phyloP scores from a whole-genome alignment of 1,140 invertebrate genomes.

The Riptortus pedestris region DNA sequence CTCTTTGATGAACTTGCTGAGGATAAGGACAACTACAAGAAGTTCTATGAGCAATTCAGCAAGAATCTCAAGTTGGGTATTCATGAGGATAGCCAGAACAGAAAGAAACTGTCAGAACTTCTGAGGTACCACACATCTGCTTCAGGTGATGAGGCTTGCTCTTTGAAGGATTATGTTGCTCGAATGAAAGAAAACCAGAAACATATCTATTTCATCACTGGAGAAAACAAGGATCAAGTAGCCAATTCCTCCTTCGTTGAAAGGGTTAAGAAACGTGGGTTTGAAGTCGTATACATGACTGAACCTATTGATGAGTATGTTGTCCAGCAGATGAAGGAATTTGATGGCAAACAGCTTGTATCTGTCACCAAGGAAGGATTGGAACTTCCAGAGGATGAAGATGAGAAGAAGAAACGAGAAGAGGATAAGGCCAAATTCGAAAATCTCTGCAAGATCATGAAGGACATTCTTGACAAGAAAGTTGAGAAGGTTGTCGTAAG shows the following conservation, averaged over 20 bases:
- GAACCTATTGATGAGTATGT: slow-evolving; percentile 99
- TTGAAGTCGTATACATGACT: slow-evolving; percentile 97
- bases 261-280: slow-evolving; percentile 90
- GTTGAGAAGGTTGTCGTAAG: slow-evolving; percentile 95
- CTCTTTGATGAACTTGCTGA: slow-evolving; percentile 90
- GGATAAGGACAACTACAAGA: slow-evolving; percentile 96
- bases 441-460: slow-evolving; percentile 93
- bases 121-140: slow-evolving; percentile 87
- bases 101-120: slow-evolving; percentile 84
- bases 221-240: slow-evolving; percentile 91
- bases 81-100: slow-evolving; percentile 91
- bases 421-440: slow-evolving; percentile 92
- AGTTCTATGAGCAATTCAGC: slow-evolving; percentile 96
- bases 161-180: slow-evolving; percentile 89
- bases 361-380: slow-evolving; percentile 97
- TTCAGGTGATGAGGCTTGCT: slow-evolving; percentile 85
- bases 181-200: slow-evolving; percentile 98
- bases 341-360: slow-evolving; percentile 89
- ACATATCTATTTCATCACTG: slow-evolving; percentile 96
- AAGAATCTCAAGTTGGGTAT: slow-evolving; percentile 97
- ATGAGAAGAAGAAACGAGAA: slow-evolving; percentile 91
- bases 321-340: slow-evolving; percentile 95
- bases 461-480: slow-evolving; percentile 94
- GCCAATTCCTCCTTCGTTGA: slow-evolving; percentile 95
- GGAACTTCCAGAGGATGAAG: slow-evolving; percentile 89